phyloP scores from a whole-genome alignment of 1,140 invertebrate genomes.

The Dermatophagoides farinae region DNA sequence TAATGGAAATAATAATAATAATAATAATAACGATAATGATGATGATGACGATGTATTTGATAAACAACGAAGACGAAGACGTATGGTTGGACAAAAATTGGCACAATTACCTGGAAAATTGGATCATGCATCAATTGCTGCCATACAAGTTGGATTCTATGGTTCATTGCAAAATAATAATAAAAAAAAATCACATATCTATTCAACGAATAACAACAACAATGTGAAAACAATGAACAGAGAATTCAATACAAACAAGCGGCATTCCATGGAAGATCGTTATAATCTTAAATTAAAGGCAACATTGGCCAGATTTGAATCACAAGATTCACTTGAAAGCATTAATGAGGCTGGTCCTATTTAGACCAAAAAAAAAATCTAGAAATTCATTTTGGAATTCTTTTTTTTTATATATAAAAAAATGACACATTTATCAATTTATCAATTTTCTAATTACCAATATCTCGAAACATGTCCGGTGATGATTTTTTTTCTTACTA shows the following conservation, averaged over 20 bases:
- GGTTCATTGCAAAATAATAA: background rate
- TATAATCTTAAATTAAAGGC: slow-evolving; percentile 14
- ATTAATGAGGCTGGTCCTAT: background rate
- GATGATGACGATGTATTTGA: slow-evolving; percentile 22
- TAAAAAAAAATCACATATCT: background rate
- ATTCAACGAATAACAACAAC: background rate
- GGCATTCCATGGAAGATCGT: background rate
- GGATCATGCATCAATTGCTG: slow-evolving; percentile 53
- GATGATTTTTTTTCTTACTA: background rate
- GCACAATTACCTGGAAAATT: slow-evolving; percentile 67
- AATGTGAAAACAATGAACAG: background rate
- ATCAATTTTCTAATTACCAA: too few species aligned
- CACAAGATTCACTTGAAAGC: slow-evolving; percentile 6
- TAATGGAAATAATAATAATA: slow-evolving; percentile 25
- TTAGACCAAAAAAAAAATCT: background rate
- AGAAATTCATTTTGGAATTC: background rate
- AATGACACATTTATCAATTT: background rate
- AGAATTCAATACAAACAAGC: background rate
- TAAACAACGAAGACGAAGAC: slow-evolving; percentile 35
- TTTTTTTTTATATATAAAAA: background rate
- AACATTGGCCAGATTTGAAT: slow-evolving; percentile 13
- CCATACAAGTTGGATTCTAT: slow-evolving; percentile 16
- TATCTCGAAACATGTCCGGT: background rate
- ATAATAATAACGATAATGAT: slow-evolving; percentile 27
- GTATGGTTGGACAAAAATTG: slow-evolving; percentile 46